These are phyloP conservation scores for Maniola hyperantus DNA, from an alignment of 2,888 invertebrate species.

Conservation along the genomic window DNA sequence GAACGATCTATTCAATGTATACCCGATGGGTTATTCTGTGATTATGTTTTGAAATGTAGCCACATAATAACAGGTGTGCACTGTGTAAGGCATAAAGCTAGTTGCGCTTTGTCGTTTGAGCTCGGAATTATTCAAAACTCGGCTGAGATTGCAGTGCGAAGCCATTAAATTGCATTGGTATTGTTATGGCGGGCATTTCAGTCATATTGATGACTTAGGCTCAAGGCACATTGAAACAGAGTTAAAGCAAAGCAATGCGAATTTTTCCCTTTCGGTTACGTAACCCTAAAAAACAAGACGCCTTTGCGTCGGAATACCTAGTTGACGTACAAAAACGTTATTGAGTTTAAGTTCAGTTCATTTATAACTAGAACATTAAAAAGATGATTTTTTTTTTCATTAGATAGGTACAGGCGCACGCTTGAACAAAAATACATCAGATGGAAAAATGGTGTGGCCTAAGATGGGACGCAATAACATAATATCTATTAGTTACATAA, in stretches of 20 bases:
- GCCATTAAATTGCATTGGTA: conserved; percentile 33
- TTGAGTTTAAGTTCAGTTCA: too few species aligned
- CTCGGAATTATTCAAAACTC: conserved; percentile 29
- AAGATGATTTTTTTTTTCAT: too few species aligned
- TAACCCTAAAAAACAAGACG: too few species aligned
- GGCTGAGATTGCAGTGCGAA: conserved; percentile 25
- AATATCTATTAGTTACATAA: too few species aligned
- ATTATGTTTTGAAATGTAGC: conserved; percentile 29
- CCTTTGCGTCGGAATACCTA: too few species aligned
- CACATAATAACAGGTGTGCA: conserved; percentile 32
- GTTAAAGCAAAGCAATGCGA: neutral
- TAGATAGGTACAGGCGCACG: too few species aligned
- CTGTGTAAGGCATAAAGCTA: conserved; percentile 26
- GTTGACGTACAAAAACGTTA: too few species aligned
- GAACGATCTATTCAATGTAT: neutral
- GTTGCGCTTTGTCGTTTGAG: conserved; percentile 29
- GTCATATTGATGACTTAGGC: neutral
- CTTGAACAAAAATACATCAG: too few species aligned
- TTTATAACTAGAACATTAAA: too few species aligned
- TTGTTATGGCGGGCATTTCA: conserved; percentile 14
- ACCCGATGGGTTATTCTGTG: conserved; percentile 22
- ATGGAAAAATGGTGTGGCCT: too few species aligned
- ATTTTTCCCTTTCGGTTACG: too few species aligned
- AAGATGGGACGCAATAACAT: too few species aligned
- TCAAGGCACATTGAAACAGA: neutral